phyloP scores from a whole-genome alignment of 2,113 vertebrate species.

The Sorex fumeus region DNA sequence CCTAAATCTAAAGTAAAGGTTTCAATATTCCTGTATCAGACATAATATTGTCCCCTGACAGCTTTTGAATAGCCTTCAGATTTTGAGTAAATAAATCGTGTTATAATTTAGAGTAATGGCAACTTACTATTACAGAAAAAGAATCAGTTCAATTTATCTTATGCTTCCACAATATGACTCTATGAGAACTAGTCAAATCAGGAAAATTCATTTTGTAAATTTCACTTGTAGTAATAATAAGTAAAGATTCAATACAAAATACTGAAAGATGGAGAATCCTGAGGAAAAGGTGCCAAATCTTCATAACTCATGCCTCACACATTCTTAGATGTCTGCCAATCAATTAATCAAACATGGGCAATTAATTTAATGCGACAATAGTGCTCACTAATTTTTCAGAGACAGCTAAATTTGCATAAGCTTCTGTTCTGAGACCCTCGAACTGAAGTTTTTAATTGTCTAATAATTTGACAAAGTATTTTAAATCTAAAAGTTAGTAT shows the following conservation, averaged over 20 bases:
- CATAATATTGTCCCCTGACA: not conserved
- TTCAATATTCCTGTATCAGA: not conserved
- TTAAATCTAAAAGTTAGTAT: not conserved
- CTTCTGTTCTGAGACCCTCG: not conserved
- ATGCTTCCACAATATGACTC: not conserved
- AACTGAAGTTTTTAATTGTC: not conserved
- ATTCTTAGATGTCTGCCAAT: not conserved
- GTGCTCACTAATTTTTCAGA: not conserved
- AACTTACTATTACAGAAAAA: not conserved
- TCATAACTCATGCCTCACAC: accelerated
- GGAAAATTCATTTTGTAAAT: not conserved
- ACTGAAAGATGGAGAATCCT: not conserved
- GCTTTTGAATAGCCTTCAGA: not conserved
- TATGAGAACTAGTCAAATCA: not conserved
- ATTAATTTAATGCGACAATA: constrained; percentile 11
- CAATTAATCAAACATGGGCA: constrained; percentile 1
- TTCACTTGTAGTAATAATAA: not conserved
- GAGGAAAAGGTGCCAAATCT: not conserved
- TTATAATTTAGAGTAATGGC: constrained; percentile 24
- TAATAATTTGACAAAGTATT: not conserved
- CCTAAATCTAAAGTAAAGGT: not conserved
- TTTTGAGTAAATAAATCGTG: not conserved
- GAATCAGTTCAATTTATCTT: not conserved
- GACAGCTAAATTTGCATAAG: not conserved
- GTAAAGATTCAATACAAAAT: not conserved